Conservation (phyloP, 2,797 vertebrate species). For the Sebastes trivittatus region DNA sequence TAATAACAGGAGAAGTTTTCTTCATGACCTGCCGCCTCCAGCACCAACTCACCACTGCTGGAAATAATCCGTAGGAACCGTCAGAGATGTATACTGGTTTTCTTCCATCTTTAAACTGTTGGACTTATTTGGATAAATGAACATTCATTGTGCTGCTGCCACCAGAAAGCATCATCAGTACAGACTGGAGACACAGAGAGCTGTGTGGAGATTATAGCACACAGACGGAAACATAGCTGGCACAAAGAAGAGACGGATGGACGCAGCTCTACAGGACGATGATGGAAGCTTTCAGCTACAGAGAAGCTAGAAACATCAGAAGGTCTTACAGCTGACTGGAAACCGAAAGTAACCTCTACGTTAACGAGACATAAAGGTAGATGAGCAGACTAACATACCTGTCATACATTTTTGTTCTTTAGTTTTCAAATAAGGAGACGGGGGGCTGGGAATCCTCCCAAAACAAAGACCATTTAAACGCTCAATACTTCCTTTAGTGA, state of each 20-base stretch:
- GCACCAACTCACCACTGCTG: slow-evolving; percentile 84
- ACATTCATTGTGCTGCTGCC: slow-evolving; percentile 62
- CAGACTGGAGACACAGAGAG: slow-evolving; percentile 6
- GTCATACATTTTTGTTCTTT: slow-evolving; percentile 72
- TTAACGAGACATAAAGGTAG: background rate
- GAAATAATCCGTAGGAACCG: slow-evolving; percentile 82
- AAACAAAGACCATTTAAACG: slow-evolving; percentile 81
- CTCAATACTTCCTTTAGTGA: background rate
- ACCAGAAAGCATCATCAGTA: slow-evolving; percentile 14
- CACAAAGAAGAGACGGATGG: slow-evolving; percentile 46
- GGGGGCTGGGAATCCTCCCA: slow-evolving; percentile 39
- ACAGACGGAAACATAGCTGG: background rate
- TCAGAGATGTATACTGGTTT: slow-evolving; percentile 81
- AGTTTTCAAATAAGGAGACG: slow-evolving; percentile 45
- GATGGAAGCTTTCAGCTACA: slow-evolving; percentile 8
- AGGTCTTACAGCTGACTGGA: background rate
- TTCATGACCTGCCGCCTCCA: slow-evolving; percentile 47
- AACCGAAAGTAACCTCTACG: background rate
- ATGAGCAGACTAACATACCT: slow-evolving; percentile 65
- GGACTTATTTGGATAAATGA: slow-evolving; percentile 75
- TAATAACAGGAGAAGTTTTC: slow-evolving; percentile 41
- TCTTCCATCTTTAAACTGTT: slow-evolving; percentile 81
- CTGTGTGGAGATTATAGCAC: slow-evolving; percentile 5
- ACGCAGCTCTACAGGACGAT: slow-evolving; percentile 20
- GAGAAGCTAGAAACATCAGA: slow-evolving; percentile 4